Base-by-base conservation (phyloP, 2,113 vertebrate species). In the Tonatia bakeri region DNA sequence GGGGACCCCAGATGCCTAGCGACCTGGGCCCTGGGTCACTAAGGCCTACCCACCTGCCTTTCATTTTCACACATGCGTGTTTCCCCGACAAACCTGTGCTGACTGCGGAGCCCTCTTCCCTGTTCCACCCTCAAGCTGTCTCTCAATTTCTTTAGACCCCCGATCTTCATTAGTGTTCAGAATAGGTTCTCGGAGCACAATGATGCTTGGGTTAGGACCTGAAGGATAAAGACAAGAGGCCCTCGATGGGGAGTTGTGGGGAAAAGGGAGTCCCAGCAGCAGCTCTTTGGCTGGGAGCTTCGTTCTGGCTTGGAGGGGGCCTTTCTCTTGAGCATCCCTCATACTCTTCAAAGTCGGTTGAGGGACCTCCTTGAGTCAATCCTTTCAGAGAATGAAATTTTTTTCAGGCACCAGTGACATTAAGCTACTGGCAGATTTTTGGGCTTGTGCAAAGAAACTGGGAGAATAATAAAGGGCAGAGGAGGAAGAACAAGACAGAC, bases 1-100 rank as follows among this genome's bases (percentile, higher is more conserved):
- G 47, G 22, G 76, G 43, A 26, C 56, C 36, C 5, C 2, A 47
- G 22, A 22, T 31, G 24, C 2, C 31, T 40, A 20, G 7, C 4
- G 2, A 10, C 31, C 17, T 4, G 28, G 22, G 9, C 24, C 24
- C 40, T 14, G 11, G 0, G 22, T 43, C 1, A 61, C 31, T 26
- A 72, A 40, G 43, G 7, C 28, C 73, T 77, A 31, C 13, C 31
- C 14, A 65, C 14, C 38, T 50, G 22, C 61, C 36, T 80, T 52
- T 26, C 9, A 14, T 16, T 87, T 87, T 73, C n/a, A 31, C 38
- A 38, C 16, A 4, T 89, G 24, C 10, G 50, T 24, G 47, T 36
- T 36, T 24, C 12, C 17, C 26, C 22, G 16, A 38, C 14, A 67
- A 15, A 7, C 47, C 31, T 31, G 1, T 33, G n/a, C 0, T 89